Conservation (phyloP, 2,888 invertebrate species). For the Andrena bicolor region DNA sequence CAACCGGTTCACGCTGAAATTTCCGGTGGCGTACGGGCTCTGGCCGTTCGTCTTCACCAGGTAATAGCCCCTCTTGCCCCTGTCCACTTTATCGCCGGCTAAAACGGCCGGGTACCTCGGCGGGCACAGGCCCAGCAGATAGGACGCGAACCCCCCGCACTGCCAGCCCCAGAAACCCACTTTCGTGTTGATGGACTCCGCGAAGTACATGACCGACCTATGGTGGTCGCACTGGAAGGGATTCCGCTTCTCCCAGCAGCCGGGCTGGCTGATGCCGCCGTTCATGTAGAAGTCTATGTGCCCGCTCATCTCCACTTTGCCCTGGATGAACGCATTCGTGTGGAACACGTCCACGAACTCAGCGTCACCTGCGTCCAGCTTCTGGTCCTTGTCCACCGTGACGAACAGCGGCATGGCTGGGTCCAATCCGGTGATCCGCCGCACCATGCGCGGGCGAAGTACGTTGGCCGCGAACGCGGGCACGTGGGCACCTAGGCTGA, state of each 20-base stretch:
- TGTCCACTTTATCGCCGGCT: constrained; percentile 80
- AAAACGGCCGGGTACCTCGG: constrained; percentile 83
- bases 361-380: constrained; percentile 89
- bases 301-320: constrained; percentile 88
- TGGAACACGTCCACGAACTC: constrained; percentile 90
- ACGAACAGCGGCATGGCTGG: constrained; percentile 90
- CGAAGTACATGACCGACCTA: constrained; percentile 88
- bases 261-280: constrained; percentile 90
- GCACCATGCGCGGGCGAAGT: constrained; percentile 86
- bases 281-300: constrained; percentile 91
- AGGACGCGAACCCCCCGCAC: constrained; percentile 87
- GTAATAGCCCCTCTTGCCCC: constrained; percentile 85
- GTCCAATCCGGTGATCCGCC: constrained; percentile 89
- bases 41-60: constrained; percentile 86
- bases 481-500: constrained; percentile 89
- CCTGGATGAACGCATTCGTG: constrained; percentile 90
- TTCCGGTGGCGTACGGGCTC: constrained; percentile 88
- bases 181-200: constrained; percentile 88
- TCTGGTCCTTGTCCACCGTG: constrained; percentile 86
- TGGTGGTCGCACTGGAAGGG: constrained; percentile 89
- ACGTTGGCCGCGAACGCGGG: constrained; percentile 87
- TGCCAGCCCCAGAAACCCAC: constrained; percentile 90
- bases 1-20: constrained; percentile 84
- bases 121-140: constrained; percentile 87
- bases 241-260: constrained; percentile 86